Evolutionary conservation across 1,140 invertebrate genomes (phyloP).

Genomic region (Achroia grisella): DNA sequence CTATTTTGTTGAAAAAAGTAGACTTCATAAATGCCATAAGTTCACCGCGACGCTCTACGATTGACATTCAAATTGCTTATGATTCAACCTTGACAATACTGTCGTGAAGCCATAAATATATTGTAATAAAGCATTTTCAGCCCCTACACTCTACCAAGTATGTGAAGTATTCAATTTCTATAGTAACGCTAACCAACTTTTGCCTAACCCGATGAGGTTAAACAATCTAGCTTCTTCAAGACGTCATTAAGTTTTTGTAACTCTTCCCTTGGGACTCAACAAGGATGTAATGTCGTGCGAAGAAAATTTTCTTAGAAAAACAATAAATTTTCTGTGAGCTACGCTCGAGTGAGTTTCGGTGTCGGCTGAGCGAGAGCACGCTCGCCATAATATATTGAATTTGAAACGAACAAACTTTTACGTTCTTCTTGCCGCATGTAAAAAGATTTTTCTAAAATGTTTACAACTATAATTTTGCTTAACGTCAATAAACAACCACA

Average conservation of each 20-base stretch:
- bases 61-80: too few relatives aligned
- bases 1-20: too few relatives aligned
- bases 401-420: constrained; percentile 72
- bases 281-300: constrained; percentile 45
- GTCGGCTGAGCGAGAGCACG: constrained; percentile 69
- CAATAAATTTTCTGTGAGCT: constrained; percentile 70
- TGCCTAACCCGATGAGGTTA: constrained; percentile 21
- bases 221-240: constrained; percentile 24
- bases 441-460: constrained; percentile 66
- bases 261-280: constrained; percentile 36
- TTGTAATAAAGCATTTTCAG: background rate
- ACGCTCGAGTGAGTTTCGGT: constrained; percentile 70
- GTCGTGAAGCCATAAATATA: too few relatives aligned
- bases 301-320: constrained; percentile 72
- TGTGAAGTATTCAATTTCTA: background rate
- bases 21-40: too few relatives aligned
- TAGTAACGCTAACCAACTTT: constrained; percentile 5
- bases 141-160: too few relatives aligned
- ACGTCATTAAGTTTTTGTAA: constrained; percentile 51
- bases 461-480: constrained; percentile 57
- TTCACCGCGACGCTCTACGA: too few relatives aligned
- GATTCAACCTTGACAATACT: too few relatives aligned
- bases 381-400: constrained; percentile 73
- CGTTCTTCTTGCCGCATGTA: constrained; percentile 55
- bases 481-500: constrained; percentile 16